phyloP scores from a whole-genome alignment of 2,797 vertebrate species.

The Masticophis lateralis region DNA sequence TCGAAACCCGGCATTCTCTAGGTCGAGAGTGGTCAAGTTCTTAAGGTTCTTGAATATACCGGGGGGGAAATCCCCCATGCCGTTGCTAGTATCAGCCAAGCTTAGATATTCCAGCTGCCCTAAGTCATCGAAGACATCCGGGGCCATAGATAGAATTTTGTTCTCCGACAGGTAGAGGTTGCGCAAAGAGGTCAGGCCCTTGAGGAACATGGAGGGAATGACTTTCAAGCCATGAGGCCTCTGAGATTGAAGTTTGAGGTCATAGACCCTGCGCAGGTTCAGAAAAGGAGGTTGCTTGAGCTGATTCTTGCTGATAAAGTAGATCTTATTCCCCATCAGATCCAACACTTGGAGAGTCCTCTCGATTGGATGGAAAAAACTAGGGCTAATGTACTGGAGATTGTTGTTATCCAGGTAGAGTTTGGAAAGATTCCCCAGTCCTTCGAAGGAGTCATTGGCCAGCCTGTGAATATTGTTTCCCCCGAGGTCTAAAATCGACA shows the following conservation, averaged over 20 bases:
- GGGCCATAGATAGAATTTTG: slow-evolving; percentile 62
- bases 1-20: slow-evolving; percentile 82
- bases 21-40: slow-evolving; percentile 66
- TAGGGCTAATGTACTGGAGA: slow-evolving; percentile 67
- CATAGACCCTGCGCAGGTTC: slow-evolving; percentile 72
- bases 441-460: slow-evolving; percentile 65
- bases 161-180: slow-evolving; percentile 78
- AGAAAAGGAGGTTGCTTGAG: slow-evolving; percentile 71
- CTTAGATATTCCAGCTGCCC: slow-evolving; percentile 69
- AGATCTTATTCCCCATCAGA: slow-evolving; percentile 74
- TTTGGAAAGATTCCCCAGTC: slow-evolving; percentile 69
- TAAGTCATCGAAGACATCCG: slow-evolving; percentile 78
- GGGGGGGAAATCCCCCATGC: slow-evolving; percentile 72
- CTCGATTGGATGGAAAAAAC: slow-evolving; percentile 60
- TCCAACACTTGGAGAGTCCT: slow-evolving; percentile 76
- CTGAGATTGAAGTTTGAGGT: slow-evolving; percentile 79
- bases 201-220: slow-evolving; percentile 76
- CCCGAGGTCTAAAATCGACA: slow-evolving; percentile 79
- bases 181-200: slow-evolving; percentile 74
- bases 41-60: slow-evolving; percentile 82
- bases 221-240: slow-evolving; percentile 73
- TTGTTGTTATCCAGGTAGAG: slow-evolving; percentile 83
- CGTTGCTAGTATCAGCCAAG: slow-evolving; percentile 73
- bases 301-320: slow-evolving; percentile 53
- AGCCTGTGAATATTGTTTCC: slow-evolving; percentile 79